Evolutionary conservation across 2,113 vertebrate genomes (phyloP), one percentile per base, ranked within the genome.

Genomic region (Perca fluviatilis): DNA sequence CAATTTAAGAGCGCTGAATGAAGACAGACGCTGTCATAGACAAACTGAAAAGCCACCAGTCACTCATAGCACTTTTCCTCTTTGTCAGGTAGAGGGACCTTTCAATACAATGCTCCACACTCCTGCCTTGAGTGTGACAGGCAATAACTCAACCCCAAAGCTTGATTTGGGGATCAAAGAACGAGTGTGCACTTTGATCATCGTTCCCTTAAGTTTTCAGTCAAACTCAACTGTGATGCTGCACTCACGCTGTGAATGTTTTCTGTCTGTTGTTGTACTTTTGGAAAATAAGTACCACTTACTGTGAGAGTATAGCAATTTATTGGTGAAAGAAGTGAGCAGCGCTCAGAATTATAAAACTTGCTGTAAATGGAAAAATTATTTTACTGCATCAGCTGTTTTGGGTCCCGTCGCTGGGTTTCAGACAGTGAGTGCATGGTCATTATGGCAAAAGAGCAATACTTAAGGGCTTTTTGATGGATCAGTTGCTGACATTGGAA

Each of bases 1-100:
- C 89, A 93, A 92, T 93, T 90, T 92, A 88, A 93, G 76, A 73
- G 77, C 23, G 11, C 74, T 21, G 87, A 91, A 93, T 94, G 89
- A 92, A 93, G 92, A 93, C 85, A 78, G 88, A 92, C 81, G 64
- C 82, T 88, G 90, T 92, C 92, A 90, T 87, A 84, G 93, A 87
- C 86, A 87, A 88, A 92, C 86, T 27, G 79, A 91, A 83, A 86
- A 79, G 78, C 80, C 49, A 11, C 84, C 88, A 90, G 74, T 93
- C 86, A 91, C 78, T 93, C 88, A 89, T 18, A 54, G 57, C 85
- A 58, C 40, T 56, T 83, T 74, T 58, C 43, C 83, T 54, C 64
- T 94, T 84, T 86, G 80, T 88, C 89, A 91, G 85, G 27, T 51
- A 76, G 82, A 86, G 73, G 80, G 76, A 72, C 74, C 83, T 75